A percentile compares a stretch with the other conserved stretches of the same genome.
These are phyloP conservation scores for Triplophysa bombifrons DNA, from an alignment of 2,797 vertebrate genomes.

Conservation along the genomic window DNA sequence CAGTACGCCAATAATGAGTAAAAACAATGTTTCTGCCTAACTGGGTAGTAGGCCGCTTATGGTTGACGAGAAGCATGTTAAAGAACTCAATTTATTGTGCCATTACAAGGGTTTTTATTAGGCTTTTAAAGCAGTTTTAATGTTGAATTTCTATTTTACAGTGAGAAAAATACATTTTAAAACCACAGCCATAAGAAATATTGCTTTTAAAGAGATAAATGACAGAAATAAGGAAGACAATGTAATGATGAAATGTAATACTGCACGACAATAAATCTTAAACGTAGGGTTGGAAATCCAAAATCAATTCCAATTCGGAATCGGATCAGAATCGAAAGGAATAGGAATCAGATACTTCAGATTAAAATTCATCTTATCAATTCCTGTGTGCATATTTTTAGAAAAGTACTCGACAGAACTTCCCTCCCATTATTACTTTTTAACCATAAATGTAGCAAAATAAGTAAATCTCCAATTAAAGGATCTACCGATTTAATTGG, in stretches of 20 bases:
- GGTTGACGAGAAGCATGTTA: neutral
- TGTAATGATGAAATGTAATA: neutral
- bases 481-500: neutral
- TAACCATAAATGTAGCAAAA: slow-evolving; percentile 16
- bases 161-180: neutral
- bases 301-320: no score
- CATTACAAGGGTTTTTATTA: neutral
- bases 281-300: no score
- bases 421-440: neutral
- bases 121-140: neutral
- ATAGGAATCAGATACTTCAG: no score
- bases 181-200: neutral
- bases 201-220: neutral
- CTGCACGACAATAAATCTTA: neutral
- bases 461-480: neutral
- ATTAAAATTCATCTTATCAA: no score
- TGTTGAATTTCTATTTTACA: neutral
- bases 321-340: no score
- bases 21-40: neutral
- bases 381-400: no score
- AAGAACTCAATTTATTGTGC: neutral
- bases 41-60: neutral
- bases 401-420: neutral
- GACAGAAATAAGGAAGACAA: neutral
- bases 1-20: neutral